Evolutionary conservation across 1,140 invertebrate species (phyloP).

Genomic region (Pachypeltis micranthus): DNA sequence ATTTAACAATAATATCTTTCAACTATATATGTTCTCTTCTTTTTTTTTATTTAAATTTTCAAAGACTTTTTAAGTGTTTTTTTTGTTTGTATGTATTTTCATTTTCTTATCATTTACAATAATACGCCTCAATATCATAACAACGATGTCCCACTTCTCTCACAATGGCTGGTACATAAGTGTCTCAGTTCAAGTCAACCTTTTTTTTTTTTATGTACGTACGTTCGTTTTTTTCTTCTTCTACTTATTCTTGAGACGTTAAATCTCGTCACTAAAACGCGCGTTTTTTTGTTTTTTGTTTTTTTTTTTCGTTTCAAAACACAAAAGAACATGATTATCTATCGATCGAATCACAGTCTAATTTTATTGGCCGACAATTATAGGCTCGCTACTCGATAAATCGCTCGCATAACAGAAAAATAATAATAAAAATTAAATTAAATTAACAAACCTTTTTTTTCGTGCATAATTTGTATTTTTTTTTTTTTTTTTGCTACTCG

Average conservation of each 20-base stretch:
- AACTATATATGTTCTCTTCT: background rate
- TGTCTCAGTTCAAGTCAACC: too few species aligned
- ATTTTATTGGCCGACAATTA: background rate
- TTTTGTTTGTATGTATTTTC: background rate
- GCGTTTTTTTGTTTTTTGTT: too few species aligned
- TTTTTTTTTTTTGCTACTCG: background rate
- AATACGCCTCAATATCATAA: too few species aligned
- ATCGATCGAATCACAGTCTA: slow-evolving; percentile 6
- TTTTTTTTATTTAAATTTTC: background rate
- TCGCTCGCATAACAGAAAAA: background rate
- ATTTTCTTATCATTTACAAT: too few species aligned
- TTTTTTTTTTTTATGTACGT: too few species aligned
- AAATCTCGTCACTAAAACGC: too few species aligned
- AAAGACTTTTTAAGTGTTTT: background rate
- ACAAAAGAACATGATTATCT: background rate
- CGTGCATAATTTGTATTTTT: background rate
- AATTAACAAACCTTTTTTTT: too few species aligned
- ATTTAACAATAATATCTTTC: background rate
- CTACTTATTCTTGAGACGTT: too few species aligned
- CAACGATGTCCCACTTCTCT: background rate
- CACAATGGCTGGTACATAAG: background rate
- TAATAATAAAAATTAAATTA: background rate
- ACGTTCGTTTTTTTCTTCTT: too few species aligned
- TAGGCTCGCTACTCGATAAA: slow-evolving; percentile 1
- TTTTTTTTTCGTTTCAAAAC: too few species aligned